Evolutionary conservation across 2,888 invertebrate species (phyloP).

Genomic region (Andrena haemorrhoa): DNA sequence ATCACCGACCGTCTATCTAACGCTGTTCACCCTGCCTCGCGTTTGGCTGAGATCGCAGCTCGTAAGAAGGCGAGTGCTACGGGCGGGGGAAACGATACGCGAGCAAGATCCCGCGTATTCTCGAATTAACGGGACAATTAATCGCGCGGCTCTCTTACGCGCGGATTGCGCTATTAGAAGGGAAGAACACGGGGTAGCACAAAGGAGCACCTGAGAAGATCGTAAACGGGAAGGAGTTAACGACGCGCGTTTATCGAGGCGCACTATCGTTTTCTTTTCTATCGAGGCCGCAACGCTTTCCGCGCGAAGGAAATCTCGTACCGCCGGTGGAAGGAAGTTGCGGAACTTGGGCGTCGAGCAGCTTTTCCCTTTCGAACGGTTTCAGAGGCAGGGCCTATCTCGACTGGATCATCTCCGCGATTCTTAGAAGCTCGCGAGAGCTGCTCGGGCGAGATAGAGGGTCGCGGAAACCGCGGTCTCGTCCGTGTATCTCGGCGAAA

Average conservation of each 20-base stretch:
- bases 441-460: not conserved
- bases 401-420: conserved; percentile 11
- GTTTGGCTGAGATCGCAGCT: conserved; percentile 46
- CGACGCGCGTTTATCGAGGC: not conserved
- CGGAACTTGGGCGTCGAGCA: conserved; percentile 22
- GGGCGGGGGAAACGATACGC: conserved; percentile 36
- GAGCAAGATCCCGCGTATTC: conserved; percentile 3
- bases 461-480: not conserved
- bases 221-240: conserved; percentile 5
- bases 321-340: conserved; percentile 9
- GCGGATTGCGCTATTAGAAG: conserved; percentile 19
- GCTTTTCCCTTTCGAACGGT: conserved; percentile 14
- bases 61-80: conserved; percentile 54
- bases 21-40: conserved; percentile 48
- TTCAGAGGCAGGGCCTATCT: conserved; percentile 16
- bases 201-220: not conserved
- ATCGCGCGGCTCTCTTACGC: conserved; percentile 29
- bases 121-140: conserved; percentile 41
- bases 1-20: conserved; percentile 60
- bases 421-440: conserved; percentile 29
- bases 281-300: conserved; percentile 2
- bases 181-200: not conserved
- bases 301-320: not conserved
- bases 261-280: not conserved
- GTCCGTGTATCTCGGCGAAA: conserved; percentile 18